Conservation (phyloP, 2,113 vertebrate species). For the Piliocolobus tephrosceles region DNA sequence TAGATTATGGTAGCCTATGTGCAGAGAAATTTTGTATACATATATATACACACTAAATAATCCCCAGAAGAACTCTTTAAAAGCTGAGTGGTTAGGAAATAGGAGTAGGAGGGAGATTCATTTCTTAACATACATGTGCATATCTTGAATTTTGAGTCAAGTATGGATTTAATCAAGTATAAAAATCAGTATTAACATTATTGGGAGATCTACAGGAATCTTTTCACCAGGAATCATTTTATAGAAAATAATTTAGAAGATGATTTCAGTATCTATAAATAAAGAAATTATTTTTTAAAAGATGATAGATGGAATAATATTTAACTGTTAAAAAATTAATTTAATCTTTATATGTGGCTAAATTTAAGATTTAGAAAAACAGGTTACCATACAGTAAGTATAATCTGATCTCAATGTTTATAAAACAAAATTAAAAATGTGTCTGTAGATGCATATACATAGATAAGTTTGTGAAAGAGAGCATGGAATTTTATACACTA, state of each 20-base stretch:
- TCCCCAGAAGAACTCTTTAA: not conserved
- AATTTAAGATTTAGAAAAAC: slow-evolving; percentile 5
- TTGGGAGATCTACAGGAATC: not conserved
- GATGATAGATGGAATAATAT: not conserved
- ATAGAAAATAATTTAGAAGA: not conserved
- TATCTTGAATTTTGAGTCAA: slow-evolving; percentile 34
- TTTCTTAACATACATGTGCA: not conserved
- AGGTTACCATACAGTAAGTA: not conserved
- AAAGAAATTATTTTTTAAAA: slow-evolving; percentile 28
- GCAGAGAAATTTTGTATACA: not conserved
- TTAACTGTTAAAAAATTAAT: not conserved
- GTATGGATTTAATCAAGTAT: not conserved
- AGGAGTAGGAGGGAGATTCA: not conserved
- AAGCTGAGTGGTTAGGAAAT: not conserved
- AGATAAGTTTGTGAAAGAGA: not conserved
- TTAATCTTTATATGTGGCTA: not conserved
- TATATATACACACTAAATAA: not conserved
- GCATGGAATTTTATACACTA: not conserved
- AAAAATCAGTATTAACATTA: slow-evolving; percentile 15
- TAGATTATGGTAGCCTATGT: not conserved
- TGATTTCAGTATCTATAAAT: not conserved
- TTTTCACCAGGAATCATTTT: not conserved
- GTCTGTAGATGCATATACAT: not conserved
- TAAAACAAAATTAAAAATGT: not conserved
- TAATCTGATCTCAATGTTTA: not conserved